Evolutionary conservation across 2,797 vertebrate species (phyloP), one percentile per base, ranked within the genome.

Genomic region (Buphagus erythrorhynchus): DNA sequence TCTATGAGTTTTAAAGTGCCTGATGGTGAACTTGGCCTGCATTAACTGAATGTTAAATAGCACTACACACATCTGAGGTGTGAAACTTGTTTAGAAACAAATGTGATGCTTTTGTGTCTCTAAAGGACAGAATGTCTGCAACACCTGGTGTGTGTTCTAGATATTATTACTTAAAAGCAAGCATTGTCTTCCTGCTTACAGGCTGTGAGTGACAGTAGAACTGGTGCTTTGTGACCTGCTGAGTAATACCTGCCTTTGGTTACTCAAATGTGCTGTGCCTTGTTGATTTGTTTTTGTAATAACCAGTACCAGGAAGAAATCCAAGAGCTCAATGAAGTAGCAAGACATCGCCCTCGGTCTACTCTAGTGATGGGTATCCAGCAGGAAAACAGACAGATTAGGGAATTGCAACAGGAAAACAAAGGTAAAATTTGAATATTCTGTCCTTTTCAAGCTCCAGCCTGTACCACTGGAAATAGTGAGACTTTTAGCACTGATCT

Each of bases 271-370:
- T 8, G 4, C 79, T 85, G 77, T 78, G 46, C 29, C 9, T 29
- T 68, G 40, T 58, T 66, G 14, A 28, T 76, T 75, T 80, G 58
- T 69, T 57, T 90, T 94, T 69, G 91, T 91, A 24, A 80, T 93
- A 22, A 88, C 40, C 96, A 99, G 99, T 99, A 99, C 94, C 99
- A 99, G 96, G 99, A 99, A 89, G 99, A 99, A 98, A 99, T 99
- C 89, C 99, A 99, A 92, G 97, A 99, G 76, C 97, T 99, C 85
- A 99, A 99, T 96, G 99, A 99, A 98, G 99, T 99, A 49, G 99
- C 99, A 57, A 98, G 99, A 96, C 99, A 99, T 96, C 98, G 99
- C 51, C 99, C 99, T 54, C 99, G 99, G 14, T 99, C 99, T 72
- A 99, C 99, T 3, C 98, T 99, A 82, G 99, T 99, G 18, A 98